Base-by-base conservation (phyloP, 2,113 vertebrate species). In the Actenoides lindsayi region DNA sequence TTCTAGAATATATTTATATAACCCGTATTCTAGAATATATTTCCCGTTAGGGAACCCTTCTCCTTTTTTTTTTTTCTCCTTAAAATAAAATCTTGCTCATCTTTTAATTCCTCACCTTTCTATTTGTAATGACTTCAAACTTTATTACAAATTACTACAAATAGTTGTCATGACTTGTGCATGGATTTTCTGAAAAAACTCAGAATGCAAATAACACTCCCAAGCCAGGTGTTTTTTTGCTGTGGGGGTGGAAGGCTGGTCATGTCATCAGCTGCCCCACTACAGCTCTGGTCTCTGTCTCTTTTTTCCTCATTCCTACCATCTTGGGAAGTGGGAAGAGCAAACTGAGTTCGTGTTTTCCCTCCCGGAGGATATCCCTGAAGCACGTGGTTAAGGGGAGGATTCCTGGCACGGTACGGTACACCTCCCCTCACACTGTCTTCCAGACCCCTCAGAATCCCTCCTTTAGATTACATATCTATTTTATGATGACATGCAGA, bases 401-500 rank as follows among this genome's bases (percentile, higher is more conserved):
- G 13, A n/a, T 48, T 68, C 37, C 23, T 88, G 44, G 14, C 35
- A n/a, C 16, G 7, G 31, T 59, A 17, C 27, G 2, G 48, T 35
- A 20, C 5, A 9, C 6, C 18, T 31, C 13, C 71, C 19, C 13
- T 68, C 30, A 9, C 28, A 5, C 30, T 2, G 3, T 50, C 39
- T 83, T 53, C 35, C 11, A 21, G 85, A 85, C 23, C 23, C 19
- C 28, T 54, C 48, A 21, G 24, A 30, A 2, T 65, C 12, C 1
- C 28, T 71, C 20, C 54, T 79, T 31, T 16, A 64, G 39, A 68
- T 6, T 51, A 35, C 11, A 1, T 7, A 10, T 48, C 48, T n/a
- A 23, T 73, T 89, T 65, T 51, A 16, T 9, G 51, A 0, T 33
- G 8, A 48, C 3, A 6, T 1, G 0, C 24, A 17, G 33, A 19